Percentiles rank a stretch among this genome's conserved stretches.
Conservation (phyloP, 2,113 vertebrate genomes). For the Hucho hucho region DNA sequence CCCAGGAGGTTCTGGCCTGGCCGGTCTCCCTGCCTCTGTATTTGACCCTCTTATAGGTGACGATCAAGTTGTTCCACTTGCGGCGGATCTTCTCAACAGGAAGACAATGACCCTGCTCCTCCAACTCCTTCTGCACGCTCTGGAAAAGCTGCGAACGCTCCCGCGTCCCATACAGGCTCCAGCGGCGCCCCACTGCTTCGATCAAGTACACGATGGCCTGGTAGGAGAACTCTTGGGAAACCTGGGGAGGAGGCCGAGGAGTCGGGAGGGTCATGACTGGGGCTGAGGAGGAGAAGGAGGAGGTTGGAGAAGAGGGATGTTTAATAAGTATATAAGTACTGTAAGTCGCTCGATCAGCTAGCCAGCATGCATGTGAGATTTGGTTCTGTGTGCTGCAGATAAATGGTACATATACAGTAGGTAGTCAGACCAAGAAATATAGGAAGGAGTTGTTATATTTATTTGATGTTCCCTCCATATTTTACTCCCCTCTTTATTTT, state of each 20-base stretch:
- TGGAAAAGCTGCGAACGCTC: conserved; percentile 78
- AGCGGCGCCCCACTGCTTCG: conserved; percentile 71
- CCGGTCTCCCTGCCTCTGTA: conserved; percentile 73
- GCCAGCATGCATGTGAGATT: too few relatives aligned
- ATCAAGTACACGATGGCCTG: conserved; percentile 73
- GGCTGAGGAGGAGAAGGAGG: conserved; percentile 15
- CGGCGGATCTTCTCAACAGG: conserved; percentile 75
- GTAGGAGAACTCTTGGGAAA: conserved; percentile 69
- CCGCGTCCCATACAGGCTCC: conserved; percentile 70
- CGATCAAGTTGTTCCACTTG: conserved; percentile 81
- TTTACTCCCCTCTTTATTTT: neutral
- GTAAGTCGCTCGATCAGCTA: neutral
- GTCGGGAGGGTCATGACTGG: conserved; percentile 39
- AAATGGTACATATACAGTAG: too few relatives aligned
- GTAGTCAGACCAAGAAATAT: too few relatives aligned
- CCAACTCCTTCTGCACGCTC: conserved; percentile 76
- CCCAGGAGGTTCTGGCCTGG: conserved; percentile 74
- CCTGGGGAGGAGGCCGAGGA: conserved; percentile 37
- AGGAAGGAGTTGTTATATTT: too few relatives aligned
- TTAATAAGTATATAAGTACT: neutral
- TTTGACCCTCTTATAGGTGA: conserved; percentile 78
- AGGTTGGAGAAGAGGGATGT: neutral
- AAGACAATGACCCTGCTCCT: conserved; percentile 66
- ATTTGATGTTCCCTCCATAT: too few relatives aligned
- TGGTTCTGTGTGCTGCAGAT: too few relatives aligned